Conservation (phyloP, 1,140 invertebrate genomes). For the Melitaea cinxia region DNA sequence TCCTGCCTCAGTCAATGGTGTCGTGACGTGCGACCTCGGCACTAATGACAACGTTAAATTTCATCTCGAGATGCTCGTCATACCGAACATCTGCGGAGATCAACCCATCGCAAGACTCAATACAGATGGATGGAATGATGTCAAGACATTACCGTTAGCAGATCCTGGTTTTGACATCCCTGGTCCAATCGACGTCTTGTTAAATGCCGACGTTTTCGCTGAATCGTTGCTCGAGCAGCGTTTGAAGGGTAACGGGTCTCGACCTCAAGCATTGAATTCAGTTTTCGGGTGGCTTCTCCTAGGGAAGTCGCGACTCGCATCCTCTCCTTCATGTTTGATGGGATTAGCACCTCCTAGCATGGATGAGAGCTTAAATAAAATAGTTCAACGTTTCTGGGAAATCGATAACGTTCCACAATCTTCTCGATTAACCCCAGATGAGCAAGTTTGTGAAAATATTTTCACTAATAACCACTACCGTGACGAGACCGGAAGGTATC, state of each 20-base stretch:
- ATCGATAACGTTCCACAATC: background rate
- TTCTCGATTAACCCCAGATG: background rate
- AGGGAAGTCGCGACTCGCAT: background rate
- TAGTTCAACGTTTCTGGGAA: background rate
- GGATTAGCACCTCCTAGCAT: background rate
- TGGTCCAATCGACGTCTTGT: constrained; percentile 34
- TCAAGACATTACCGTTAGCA: constrained; percentile 28
- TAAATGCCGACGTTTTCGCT: constrained; percentile 33
- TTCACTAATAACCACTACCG: background rate
- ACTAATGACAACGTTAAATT: background rate
- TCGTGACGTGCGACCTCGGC: background rate
- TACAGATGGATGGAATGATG: constrained; percentile 28
- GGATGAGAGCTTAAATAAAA: background rate
- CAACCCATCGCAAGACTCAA: constrained; percentile 38
- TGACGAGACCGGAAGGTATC: background rate
- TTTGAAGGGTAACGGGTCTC: background rate
- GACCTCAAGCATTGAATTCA: background rate
- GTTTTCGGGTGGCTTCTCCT: background rate
- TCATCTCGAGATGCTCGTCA: constrained; percentile 21
- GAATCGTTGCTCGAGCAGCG: background rate
- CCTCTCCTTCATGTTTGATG: background rate
- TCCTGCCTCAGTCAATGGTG: background rate
- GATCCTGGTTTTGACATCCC: constrained; percentile 36
- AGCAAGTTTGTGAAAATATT: background rate
- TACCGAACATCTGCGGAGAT: constrained; percentile 35